Conservation (phyloP, 2,797 vertebrate species). For the Graptemys geographica region DNA sequence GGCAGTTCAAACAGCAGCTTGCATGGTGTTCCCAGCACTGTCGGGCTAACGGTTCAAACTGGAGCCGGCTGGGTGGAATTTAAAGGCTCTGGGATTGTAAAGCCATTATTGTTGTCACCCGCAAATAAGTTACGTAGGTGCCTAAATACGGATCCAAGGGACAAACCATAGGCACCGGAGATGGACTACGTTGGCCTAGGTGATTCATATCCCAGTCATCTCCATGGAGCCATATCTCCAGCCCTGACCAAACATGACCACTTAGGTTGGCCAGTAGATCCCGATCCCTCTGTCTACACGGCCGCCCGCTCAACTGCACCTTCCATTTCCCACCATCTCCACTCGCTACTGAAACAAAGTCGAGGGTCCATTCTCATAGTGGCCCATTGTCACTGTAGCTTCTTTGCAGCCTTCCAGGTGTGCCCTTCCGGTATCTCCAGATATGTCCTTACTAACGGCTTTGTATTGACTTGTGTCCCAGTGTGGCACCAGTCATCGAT, state of each 20-base stretch:
- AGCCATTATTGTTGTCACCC: neutral
- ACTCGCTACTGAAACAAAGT: neutral
- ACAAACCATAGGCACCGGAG: neutral
- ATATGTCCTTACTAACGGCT: neutral
- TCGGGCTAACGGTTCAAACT: neutral
- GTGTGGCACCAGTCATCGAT: neutral
- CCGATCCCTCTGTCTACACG: too few relatives aligned
- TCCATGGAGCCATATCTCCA: neutral
- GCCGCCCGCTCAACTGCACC: too few relatives aligned
- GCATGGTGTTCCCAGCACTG: too few relatives aligned
- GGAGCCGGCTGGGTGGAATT: neutral
- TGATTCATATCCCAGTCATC: neutral
- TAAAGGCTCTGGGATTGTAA: neutral
- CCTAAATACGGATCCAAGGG: neutral
- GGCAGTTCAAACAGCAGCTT: neutral
- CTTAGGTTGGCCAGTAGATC: neutral
- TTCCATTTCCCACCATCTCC: neutral
- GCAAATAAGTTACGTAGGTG: neutral
- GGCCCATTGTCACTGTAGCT: too few relatives aligned
- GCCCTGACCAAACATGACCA: fast-evolving
- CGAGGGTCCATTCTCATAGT: neutral
- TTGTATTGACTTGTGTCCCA: neutral
- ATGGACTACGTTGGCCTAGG: neutral
- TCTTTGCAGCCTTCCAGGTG: neutral
- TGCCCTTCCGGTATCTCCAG: neutral